phyloP scores from a whole-genome alignment of 1,140 invertebrate genomes.

The Temnothorax curvispinosus region DNA sequence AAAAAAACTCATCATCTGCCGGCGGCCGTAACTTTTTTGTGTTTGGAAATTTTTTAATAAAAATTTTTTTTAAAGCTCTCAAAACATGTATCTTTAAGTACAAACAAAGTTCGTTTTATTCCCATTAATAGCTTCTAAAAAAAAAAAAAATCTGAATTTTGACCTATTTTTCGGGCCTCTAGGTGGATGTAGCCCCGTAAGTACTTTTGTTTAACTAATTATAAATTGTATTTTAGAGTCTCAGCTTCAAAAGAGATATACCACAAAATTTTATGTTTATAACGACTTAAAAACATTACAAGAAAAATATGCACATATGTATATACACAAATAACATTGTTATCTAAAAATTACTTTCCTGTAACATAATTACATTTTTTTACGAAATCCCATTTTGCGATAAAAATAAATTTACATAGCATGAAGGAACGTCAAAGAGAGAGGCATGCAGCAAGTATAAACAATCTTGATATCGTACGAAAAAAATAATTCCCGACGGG shows the following conservation, averaged over 20 bases:
- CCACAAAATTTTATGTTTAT: neutral
- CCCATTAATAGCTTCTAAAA: too few species aligned
- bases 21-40: too few species aligned
- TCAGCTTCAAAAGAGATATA: neutral
- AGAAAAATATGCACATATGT: neutral
- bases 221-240: neutral
- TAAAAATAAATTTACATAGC: constrained; percentile 20
- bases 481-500: constrained; percentile 59
- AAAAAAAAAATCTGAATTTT: too few species aligned
- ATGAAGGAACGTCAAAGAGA: constrained; percentile 2
- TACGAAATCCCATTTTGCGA: neutral
- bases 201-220: neutral
- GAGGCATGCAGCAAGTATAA: neutral
- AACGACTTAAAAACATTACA: neutral
- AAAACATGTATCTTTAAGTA: too few species aligned
- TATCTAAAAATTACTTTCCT: neutral
- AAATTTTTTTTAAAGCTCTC: too few species aligned
- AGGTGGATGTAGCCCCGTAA: too few species aligned
- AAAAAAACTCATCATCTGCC: too few species aligned
- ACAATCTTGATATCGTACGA: constrained; percentile 16
- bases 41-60: too few species aligned
- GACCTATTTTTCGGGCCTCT: too few species aligned
- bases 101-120: too few species aligned
- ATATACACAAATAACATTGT: neutral
- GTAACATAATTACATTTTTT: neutral